A percentile compares a stretch with the other conserved stretches of the same genome.
Evolutionary conservation across 1,140 invertebrate species (phyloP).

Genomic region (Eriosoma lanigerum): DNA sequence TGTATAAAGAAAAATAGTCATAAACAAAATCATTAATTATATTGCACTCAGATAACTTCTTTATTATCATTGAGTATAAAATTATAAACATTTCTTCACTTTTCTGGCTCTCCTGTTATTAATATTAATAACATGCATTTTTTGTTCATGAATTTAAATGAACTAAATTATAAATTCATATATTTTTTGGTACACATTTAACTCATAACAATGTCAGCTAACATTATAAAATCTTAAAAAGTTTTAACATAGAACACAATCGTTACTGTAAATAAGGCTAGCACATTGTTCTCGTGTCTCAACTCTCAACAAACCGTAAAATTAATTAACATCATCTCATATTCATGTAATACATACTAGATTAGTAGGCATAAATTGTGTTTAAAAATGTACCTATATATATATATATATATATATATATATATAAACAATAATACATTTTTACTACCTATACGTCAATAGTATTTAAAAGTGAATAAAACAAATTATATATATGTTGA

Average conservation of each 20-base stretch:
- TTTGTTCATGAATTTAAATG: slow-evolving; percentile 29
- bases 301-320: too few relatives aligned
- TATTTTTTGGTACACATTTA: slow-evolving; percentile 1
- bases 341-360: not conserved
- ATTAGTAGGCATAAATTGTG: too few relatives aligned
- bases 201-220: slow-evolving; percentile 4
- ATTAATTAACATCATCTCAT: not conserved
- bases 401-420: too few relatives aligned
- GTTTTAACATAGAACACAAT: not conserved
- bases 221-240: slow-evolving; percentile 11
- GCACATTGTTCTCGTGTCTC: not conserved
- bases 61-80: slow-evolving; percentile 4
- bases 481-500: too few relatives aligned
- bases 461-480: too few relatives aligned
- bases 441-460: too few relatives aligned
- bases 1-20: too few relatives aligned
- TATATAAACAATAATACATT: too few relatives aligned
- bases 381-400: too few relatives aligned
- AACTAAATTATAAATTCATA: slow-evolving; percentile 16
- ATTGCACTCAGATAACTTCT: too few relatives aligned
- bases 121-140: slow-evolving; percentile 30
- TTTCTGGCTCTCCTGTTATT: slow-evolving; percentile 15
- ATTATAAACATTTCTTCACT: not conserved
- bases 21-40: too few relatives aligned
- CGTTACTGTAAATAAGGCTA: not conserved